Evolutionary conservation across 2,797 vertebrate species (phyloP).

Genomic region (Danionella dracula): DNA sequence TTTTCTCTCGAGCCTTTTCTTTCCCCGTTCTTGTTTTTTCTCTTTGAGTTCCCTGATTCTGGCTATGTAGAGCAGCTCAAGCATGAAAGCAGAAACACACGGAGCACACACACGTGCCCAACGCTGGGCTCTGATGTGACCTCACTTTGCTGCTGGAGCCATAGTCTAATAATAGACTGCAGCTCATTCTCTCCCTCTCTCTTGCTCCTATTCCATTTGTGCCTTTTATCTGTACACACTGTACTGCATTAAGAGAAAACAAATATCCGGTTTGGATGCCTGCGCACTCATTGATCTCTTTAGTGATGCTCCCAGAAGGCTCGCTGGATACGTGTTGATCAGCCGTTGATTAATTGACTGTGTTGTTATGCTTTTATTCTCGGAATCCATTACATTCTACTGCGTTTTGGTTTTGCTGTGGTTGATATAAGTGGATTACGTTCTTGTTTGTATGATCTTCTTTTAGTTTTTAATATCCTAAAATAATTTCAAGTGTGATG

Average conservation of each 20-base stretch:
- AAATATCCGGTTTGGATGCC: not conserved
- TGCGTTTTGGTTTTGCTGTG: too few species aligned
- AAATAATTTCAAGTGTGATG: too few species aligned
- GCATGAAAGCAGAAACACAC: slow-evolving; percentile 25
- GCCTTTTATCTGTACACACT: slow-evolving; percentile 29
- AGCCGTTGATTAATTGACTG: not conserved
- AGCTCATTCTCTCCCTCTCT: slow-evolving; percentile 14
- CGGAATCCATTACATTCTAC: too few species aligned
- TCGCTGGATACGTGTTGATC: not conserved
- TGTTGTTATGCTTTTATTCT: not conserved
- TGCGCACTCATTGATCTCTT: not conserved
- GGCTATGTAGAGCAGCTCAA: slow-evolving; percentile 17
- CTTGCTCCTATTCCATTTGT: not conserved
- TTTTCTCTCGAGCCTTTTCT: not conserved
- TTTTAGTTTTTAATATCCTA: too few species aligned
- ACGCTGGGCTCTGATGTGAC: slow-evolving; percentile 30
- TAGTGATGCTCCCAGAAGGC: not conserved
- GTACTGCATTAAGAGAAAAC: slow-evolving; percentile 36
- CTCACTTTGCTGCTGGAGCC: slow-evolving; percentile 29
- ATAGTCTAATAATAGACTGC: slow-evolving; percentile 30
- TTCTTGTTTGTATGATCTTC: not conserved
- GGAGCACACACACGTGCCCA: slow-evolving; percentile 21
- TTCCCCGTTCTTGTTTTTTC: too few species aligned
- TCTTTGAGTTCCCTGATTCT: not conserved
- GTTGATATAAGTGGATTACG: not conserved